A percentile compares a stretch with the other conserved stretches of the same genome.
phyloP scores from a whole-genome alignment of 2,113 vertebrate genomes.

The Agapornis roseicollis region DNA sequence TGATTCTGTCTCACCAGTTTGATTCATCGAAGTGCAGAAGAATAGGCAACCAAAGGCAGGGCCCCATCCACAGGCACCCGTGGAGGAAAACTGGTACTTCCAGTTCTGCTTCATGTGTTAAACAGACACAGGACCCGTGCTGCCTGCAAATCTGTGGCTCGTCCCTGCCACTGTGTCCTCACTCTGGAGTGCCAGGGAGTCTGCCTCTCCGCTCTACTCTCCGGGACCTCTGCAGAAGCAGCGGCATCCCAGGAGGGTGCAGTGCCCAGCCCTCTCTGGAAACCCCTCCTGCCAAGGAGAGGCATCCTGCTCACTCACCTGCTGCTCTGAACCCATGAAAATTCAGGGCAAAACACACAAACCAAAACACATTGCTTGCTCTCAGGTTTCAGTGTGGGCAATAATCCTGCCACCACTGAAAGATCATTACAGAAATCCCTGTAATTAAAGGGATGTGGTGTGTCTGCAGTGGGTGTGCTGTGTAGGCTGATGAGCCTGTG shows the following conservation, averaged over 20 bases:
- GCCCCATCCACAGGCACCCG: conserved; percentile 48
- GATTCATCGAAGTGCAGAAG: background rate
- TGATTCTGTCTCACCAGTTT: background rate
- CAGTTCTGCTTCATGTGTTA: conserved; percentile 12
- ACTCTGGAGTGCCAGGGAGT: conserved; percentile 48
- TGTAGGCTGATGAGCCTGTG: background rate
- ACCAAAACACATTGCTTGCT: background rate
- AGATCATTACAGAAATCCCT: background rate
- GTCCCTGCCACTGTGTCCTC: conserved; percentile 57
- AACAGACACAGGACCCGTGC: conserved; percentile 10
- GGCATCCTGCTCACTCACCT: background rate
- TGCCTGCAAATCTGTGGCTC: conserved; percentile 50
- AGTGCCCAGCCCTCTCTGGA: background rate
- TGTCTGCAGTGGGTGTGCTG: background rate
- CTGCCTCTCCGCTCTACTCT: conserved; percentile 30
- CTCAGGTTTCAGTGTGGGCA: background rate
- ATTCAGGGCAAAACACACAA: accelerated
- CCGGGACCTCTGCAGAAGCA: conserved; percentile 51
- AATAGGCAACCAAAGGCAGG: conserved; percentile 33
- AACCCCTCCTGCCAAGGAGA: background rate
- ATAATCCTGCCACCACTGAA: background rate
- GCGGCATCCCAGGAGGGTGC: conserved; percentile 42
- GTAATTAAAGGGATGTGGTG: background rate
- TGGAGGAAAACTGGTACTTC: conserved; percentile 39
- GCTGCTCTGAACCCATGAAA: background rate